phyloP scores from a whole-genome alignment of 2,797 vertebrate species.

The Lepus townsendii region DNA sequence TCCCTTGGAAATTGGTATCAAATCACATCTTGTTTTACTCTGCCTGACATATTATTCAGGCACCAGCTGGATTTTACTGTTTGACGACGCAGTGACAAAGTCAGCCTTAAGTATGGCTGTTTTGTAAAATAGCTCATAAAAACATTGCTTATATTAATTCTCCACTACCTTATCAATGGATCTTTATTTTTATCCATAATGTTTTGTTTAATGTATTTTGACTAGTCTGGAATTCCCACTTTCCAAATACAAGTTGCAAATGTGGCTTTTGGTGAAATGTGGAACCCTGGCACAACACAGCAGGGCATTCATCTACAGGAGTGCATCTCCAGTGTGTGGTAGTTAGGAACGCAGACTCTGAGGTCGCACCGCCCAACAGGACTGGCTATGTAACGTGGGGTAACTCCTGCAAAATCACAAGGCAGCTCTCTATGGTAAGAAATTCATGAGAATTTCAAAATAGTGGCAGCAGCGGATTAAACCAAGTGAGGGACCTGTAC shows the following conservation, averaged over 20 bases:
- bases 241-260: not conserved
- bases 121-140: conserved; percentile 31
- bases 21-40: conserved; percentile 50
- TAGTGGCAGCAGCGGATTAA: not conserved
- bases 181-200: conserved; percentile 50
- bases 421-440: not conserved
- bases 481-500: not conserved
- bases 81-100: conserved; percentile 1
- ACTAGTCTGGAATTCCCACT: conserved; percentile 54
- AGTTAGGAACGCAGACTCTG: not conserved
- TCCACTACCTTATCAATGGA: not conserved
- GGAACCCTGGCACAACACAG: not conserved
- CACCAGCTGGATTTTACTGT: not conserved
- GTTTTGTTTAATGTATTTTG: conserved; percentile 59
- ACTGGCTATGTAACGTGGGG: not conserved
- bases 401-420: not conserved
- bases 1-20: conserved; percentile 15
- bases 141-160: conserved; percentile 40
- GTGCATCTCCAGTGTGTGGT: not conserved
- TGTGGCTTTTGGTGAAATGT: not conserved
- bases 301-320: not conserved
- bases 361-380: not conserved
- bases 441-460: not conserved
- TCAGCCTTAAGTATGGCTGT: conserved; percentile 11
- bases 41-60: not conserved